Conservation (phyloP, 2,888 invertebrate genomes). For the Limulus polyphemus region DNA sequence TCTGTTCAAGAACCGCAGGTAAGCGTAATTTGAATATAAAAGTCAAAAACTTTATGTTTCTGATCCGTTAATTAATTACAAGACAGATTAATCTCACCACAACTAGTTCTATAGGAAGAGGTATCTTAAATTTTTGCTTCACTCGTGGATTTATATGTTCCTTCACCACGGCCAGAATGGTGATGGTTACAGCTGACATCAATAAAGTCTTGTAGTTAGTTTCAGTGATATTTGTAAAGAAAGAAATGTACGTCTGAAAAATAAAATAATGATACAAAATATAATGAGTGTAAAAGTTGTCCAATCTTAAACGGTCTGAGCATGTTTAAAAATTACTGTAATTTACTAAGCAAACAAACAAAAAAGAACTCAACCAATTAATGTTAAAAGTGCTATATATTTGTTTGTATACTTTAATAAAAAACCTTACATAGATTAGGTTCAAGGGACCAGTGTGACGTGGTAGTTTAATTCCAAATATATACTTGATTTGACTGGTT, state of each 20-base stretch:
- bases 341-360: too few species aligned
- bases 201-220: slow-evolving; percentile 35
- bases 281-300: too few species aligned
- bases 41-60: too few species aligned
- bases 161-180: slow-evolving; percentile 31
- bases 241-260: slow-evolving; percentile 35
- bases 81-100: slow-evolving; percentile 43
- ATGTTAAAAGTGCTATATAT: too few species aligned
- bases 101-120: slow-evolving; percentile 69
- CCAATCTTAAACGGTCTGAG: too few species aligned
- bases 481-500: slow-evolving; percentile 10
- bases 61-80: neutral
- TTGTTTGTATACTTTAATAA: too few species aligned
- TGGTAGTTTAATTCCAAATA: slow-evolving; percentile 6
- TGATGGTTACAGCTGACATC: slow-evolving; percentile 33
- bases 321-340: too few species aligned
- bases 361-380: too few species aligned
- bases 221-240: slow-evolving; percentile 32
- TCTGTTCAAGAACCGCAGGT: too few species aligned
- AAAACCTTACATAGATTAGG: slow-evolving; percentile 1
- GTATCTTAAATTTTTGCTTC: slow-evolving; percentile 43
- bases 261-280: neutral
- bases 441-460: neutral
- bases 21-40: too few species aligned
- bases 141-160: slow-evolving; percentile 30